Percentiles rank a stretch among this genome's conserved stretches.
Evolutionary conservation across 2,888 invertebrate genomes (phyloP).

Genomic region (Hanleya hanleyi): DNA sequence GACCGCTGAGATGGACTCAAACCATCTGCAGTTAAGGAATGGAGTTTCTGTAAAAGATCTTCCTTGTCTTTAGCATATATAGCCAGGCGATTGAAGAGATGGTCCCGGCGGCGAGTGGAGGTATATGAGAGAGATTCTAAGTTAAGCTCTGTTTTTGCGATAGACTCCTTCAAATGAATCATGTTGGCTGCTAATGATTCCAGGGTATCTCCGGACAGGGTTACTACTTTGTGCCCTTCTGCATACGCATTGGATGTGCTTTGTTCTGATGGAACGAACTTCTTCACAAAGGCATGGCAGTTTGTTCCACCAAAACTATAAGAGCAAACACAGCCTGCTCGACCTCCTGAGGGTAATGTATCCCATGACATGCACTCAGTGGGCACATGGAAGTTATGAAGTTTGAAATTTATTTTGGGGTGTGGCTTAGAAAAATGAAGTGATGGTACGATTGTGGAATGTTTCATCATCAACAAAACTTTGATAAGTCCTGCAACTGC

Average conservation of each 20-base stretch:
- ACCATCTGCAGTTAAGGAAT: no score
- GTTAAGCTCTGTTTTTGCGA: background rate
- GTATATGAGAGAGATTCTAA: conserved; percentile 29
- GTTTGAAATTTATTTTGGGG: conserved; percentile 45
- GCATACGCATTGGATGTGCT: background rate
- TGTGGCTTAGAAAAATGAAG: conserved; percentile 47
- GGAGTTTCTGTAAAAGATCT: conserved; percentile 16
- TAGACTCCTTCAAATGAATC: background rate
- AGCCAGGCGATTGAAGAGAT: conserved; percentile 24
- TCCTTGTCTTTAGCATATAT: conserved; percentile 15
- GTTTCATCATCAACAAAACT: conserved; percentile 54
- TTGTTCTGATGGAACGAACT: background rate
- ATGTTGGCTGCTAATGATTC: conserved; percentile 13
- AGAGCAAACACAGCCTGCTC: conserved; percentile 50
- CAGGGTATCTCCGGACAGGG: conserved; percentile 27
- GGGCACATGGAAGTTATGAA: conserved; percentile 43
- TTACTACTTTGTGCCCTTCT: conserved; percentile 13
- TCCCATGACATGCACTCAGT: conserved; percentile 26
- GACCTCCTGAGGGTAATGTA: background rate
- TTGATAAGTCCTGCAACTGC: conserved; percentile 57
- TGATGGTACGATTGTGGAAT: conserved; percentile 49
- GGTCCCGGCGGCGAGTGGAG: conserved; percentile 42
- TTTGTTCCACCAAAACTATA: conserved; percentile 65
- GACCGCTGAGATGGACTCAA: background rate
- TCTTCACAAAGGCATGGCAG: conserved; percentile 49